Evolutionary conservation across 2,797 vertebrate genomes (phyloP), one percentile per base, ranked within the genome.

Genomic region (Aplochiton taeniatus): DNA sequence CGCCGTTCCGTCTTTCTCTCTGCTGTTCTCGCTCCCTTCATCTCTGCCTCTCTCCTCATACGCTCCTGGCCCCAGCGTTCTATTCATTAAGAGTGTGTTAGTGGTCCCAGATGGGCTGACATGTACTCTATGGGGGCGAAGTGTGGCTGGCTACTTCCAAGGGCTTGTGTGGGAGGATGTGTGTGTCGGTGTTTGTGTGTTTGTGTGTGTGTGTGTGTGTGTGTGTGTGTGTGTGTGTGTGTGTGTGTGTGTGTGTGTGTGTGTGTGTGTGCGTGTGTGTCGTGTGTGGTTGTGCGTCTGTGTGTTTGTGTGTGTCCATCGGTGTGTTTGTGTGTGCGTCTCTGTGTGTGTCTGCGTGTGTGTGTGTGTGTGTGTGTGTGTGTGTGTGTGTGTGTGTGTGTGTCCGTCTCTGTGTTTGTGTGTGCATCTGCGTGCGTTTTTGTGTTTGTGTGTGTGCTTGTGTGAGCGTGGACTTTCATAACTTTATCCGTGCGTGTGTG

Each of bases 91-190:
- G 85, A 84, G 81, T 75, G 88, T 80, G 85, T 85, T 86, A 89
- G 88, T 89, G 85, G 90, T 90, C 87, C 87, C 89, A 91, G 89
- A 89, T 90, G 89, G 89, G 86, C 87, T 86, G 87, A 89, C 82
- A 87, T 87, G 85, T 85, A 87, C 84, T 88, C 79, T 79, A 86
- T 65, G 87, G 83, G 85, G 86, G 87, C 75, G 85, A 84, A 70
- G 82, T 84, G 84, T 85, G 81, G 83, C 65, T 84, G 82, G 75
- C 75, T 89, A 85, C 83, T 77, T 86, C 76, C 74, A 83, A 83
- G 80, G 73, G 65, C 80, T 72, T 78, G 76, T 9, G 83, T 88
- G 78, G 78, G 86, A 46, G 75, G 72, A 60, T 77, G 69, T 76
- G 52, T 68, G 61, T 56, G 49, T 74, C 53, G 68, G 53, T 66